Percentiles rank a stretch among this genome's conserved stretches.
Evolutionary conservation across 2,797 vertebrate genomes (phyloP).

Genomic region (Pseudocheirus occidentalis): DNA sequence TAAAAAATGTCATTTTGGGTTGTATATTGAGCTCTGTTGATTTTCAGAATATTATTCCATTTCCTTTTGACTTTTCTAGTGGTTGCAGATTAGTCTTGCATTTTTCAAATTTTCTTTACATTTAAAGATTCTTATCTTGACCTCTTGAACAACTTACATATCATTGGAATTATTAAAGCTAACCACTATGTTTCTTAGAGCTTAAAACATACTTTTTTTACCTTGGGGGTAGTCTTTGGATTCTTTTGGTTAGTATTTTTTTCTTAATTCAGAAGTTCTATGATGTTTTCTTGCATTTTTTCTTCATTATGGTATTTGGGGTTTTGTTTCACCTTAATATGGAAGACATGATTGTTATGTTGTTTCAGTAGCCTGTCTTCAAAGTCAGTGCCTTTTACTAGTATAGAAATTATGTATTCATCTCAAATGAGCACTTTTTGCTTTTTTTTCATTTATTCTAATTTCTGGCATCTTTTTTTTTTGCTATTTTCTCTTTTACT

Average conservation of each 20-base stretch:
- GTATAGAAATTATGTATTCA: not conserved
- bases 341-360: not conserved
- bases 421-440: not conserved
- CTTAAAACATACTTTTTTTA: not conserved
- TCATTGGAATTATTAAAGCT: not conserved
- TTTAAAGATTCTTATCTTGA: not conserved
- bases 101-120: not conserved
- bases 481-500: not conserved
- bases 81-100: not conserved
- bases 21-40: not conserved
- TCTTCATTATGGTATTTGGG: not conserved
- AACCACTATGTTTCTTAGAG: not conserved
- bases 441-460: not conserved
- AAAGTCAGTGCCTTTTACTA: not conserved
- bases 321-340: not conserved
- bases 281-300: not conserved
- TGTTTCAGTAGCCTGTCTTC: not conserved
- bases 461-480: not conserved
- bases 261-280: not conserved
- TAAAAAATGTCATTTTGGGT: not conserved
- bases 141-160: not conserved
- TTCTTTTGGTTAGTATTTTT: not conserved
- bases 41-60: not conserved
- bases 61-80: not conserved
- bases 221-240: not conserved